Evolutionary conservation across 1,140 invertebrate species (phyloP), one percentile per base, ranked within the genome.

Genomic region (Elymnias hypermnestra): DNA sequence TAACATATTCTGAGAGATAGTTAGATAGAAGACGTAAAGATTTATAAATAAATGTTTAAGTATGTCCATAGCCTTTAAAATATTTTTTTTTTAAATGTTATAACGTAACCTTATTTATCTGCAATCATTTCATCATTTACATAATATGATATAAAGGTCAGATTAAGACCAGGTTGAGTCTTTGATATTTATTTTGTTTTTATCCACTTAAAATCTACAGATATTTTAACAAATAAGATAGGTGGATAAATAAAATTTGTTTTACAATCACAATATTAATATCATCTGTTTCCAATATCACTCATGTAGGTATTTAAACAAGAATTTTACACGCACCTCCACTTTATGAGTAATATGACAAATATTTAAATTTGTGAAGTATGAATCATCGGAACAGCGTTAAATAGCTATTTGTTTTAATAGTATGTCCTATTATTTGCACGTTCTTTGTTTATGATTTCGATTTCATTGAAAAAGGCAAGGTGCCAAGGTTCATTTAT

Each of bases 401-500:
- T 23, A 29, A 10, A 29, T 4, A 12, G n/a, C n/a, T 38, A 23
- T 22, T 23, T 38, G 9, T 22, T 38, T 37, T 37, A 37, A 21
- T 18, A 29, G 10, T 28, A 28, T 10, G 2, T 22, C 1, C 8
- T 23, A 5, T 22, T 38, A 3, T 22, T 23, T 5, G 19, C 4
- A 5, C 9, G 5, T 23, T 0, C 23, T 18, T 38, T 29, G 23
- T 29, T 29, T 29, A 12, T 12, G 26, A 12, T 36, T n/a, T 19
- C 18, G 15, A 10, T 29, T 29, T 29, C 26, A 5, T 29, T 12
- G 3, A 12, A 3, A 4, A 29, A 29, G 26, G 8, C 6, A 5
- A 5, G 9, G 9, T 12, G 26, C 9, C 25, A 28, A 1, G 9
- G n/a, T 10, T 29, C 13, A 8, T 29, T 29, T n/a, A n/a, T n/a